These are phyloP conservation scores for Calonectris borealis DNA, from an alignment of 2,113 vertebrate species.

Conservation along the genomic window DNA sequence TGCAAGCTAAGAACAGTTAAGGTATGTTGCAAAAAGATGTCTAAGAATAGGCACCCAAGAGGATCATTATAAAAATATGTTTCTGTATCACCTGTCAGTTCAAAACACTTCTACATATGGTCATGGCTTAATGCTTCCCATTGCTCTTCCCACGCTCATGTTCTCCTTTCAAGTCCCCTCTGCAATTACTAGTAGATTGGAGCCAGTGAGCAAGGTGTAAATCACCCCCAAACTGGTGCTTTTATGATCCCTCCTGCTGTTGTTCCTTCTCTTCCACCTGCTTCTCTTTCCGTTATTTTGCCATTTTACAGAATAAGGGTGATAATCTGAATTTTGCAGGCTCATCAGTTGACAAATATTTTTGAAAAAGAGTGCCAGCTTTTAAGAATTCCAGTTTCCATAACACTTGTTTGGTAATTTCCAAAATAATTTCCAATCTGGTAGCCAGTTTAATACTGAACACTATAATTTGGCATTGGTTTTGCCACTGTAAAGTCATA, in stretches of 20 bases:
- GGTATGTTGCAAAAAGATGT: not conserved
- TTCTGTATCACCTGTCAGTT: conserved; percentile 7
- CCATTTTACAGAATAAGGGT: conserved; percentile 13
- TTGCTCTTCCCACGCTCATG: not conserved
- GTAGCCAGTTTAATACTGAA: not conserved
- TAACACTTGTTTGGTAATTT: not conserved
- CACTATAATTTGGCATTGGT: not conserved
- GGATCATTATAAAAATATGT: not conserved
- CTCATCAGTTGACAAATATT: conserved; percentile 17
- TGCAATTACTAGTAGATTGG: not conserved
- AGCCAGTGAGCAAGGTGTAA: conserved; percentile 16
- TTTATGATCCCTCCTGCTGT: conserved; percentile 50
- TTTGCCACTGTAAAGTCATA: not conserved
- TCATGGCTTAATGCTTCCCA: not conserved
- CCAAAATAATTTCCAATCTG: not conserved
- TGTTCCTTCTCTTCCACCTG: conserved; percentile 48
- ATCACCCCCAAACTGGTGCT: conserved; percentile 40
- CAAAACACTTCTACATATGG: not conserved
- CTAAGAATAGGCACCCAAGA: not conserved
- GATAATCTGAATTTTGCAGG: conserved; percentile 31
- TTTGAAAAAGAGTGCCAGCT: not conserved
- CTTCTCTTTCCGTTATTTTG: conserved; percentile 57
- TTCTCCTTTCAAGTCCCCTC: not conserved
- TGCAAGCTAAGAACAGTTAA: not conserved
- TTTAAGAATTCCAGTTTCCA: not conserved